A percentile compares a stretch with the other conserved stretches of the same genome.
These are phyloP conservation scores for Microctenopoma steveboyesi DNA, from an alignment of 2,797 vertebrate genomes.

Conservation along the genomic window DNA sequence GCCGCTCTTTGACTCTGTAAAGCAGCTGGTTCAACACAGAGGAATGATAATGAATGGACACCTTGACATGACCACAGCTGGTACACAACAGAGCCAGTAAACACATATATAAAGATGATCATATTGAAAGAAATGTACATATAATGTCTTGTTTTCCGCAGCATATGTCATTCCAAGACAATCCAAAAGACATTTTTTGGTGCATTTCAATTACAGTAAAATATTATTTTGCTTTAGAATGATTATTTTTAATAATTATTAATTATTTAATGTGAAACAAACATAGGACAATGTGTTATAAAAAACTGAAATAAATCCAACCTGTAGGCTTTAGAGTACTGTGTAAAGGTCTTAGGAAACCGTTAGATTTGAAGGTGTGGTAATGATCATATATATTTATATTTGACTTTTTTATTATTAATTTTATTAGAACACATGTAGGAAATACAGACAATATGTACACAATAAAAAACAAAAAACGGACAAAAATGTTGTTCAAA, in stretches of 20 bases:
- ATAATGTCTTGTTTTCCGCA: not conserved
- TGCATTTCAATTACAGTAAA: not conserved
- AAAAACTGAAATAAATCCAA: not conserved
- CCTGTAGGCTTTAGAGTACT: not conserved
- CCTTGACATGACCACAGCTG: conserved; percentile 60
- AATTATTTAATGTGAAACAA: not conserved
- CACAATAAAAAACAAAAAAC: no score
- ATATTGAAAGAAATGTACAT: conserved; percentile 3
- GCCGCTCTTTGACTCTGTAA: conserved; percentile 57
- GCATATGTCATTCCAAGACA: not conserved
- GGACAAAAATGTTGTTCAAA: no score
- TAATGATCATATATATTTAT: no score
- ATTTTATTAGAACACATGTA: no score
- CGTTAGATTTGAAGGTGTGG: no score
- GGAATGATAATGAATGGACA: conserved; percentile 84
- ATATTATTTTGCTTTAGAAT: not conserved
- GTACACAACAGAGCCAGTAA: conserved; percentile 29
- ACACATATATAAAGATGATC: conserved; percentile 16
- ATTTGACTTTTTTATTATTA: no score
- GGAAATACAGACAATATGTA: no score
- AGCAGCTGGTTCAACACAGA: conserved; percentile 75
- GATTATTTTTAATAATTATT: not conserved
- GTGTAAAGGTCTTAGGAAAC: no score
- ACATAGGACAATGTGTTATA: no score
- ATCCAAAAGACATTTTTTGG: not conserved